phyloP scores from a whole-genome alignment of 2,113 vertebrate species.

The Ellobius talpinus region DNA sequence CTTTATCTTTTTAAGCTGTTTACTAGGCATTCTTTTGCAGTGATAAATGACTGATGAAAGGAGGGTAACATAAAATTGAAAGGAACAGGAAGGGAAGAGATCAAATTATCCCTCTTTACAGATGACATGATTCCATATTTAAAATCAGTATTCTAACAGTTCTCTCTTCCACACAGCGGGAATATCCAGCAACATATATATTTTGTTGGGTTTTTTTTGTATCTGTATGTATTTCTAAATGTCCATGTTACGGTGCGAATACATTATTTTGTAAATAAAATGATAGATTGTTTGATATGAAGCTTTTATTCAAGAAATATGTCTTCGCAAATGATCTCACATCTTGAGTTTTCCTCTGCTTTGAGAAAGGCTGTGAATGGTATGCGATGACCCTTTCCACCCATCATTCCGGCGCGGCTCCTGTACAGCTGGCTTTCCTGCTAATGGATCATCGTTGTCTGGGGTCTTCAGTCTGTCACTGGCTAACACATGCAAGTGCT shows the following conservation, averaged over 20 bases:
- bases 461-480: neutral
- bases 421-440: neutral
- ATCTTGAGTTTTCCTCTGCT: neutral
- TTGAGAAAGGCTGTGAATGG: neutral
- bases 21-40: neutral
- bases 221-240: neutral
- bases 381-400: neutral
- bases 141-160: neutral
- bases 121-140: neutral
- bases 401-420: neutral
- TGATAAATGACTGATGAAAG: neutral
- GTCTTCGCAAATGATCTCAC: neutral
- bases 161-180: neutral
- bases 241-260: neutral
- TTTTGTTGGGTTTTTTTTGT: neutral
- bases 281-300: neutral
- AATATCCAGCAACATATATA: neutral
- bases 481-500: neutral
- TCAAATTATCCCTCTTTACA: neutral
- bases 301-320: neutral
- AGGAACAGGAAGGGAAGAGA: neutral
- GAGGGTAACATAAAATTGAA: neutral
- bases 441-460: neutral
- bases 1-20: neutral
- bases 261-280: neutral